These are phyloP conservation scores for Bombus confusus DNA, from an alignment of 1,140 invertebrate genomes.

Conservation along the genomic window DNA sequence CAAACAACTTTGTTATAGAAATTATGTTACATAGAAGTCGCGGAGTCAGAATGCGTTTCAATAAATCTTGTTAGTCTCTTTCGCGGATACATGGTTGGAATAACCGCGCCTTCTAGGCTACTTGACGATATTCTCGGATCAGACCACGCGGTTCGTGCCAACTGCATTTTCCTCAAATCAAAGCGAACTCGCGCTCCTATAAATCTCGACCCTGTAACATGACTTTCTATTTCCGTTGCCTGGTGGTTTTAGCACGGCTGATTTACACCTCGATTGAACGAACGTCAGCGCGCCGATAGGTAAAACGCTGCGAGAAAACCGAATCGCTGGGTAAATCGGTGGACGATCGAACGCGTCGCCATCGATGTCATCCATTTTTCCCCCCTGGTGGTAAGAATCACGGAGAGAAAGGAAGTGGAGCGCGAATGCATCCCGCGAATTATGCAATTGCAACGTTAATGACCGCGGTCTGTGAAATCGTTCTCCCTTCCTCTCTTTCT, in stretches of 20 bases:
- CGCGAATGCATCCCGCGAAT: conserved; percentile 23
- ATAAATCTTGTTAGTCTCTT: no score
- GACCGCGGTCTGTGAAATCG: conserved; percentile 21
- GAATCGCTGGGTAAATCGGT: conserved; percentile 2
- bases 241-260: not conserved
- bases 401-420: not conserved
- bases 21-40: no score
- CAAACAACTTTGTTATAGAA: no score
- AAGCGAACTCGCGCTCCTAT: conserved; percentile 22
- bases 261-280: not conserved
- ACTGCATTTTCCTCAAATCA: conserved; percentile 46
- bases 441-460: conserved; percentile 38
- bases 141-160: conserved; percentile 18
- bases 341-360: not conserved
- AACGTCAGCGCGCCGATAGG: not conserved
- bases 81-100: no score
- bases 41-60: no score
- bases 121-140: conserved; percentile 26
- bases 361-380: not conserved
- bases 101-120: no score
- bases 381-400: not conserved
- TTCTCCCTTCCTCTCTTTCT: not conserved
- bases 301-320: not conserved
- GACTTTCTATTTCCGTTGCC: conserved; percentile 25
- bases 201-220: no score